A percentile compares a stretch with the other conserved stretches of the same genome.
Conservation (phyloP, 2,888 invertebrate genomes). For the Sinhomidia bicolor region DNA sequence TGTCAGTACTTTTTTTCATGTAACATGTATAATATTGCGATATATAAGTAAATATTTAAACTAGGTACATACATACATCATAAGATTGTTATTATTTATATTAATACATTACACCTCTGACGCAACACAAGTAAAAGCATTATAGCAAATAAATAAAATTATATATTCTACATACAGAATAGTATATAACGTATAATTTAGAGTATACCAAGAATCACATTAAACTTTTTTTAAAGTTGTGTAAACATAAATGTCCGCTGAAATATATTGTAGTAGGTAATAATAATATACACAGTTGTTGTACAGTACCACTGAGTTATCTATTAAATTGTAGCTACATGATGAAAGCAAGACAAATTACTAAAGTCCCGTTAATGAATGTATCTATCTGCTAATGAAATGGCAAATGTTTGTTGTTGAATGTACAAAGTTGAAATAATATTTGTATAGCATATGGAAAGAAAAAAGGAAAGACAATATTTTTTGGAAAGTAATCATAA, state of each 20-base stretch:
- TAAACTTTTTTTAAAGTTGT: not conserved
- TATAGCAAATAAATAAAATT: not conserved
- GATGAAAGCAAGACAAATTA: not conserved
- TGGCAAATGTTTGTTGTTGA: not conserved
- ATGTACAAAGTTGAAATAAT: not conserved
- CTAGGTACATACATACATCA: not conserved
- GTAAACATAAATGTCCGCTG: not conserved
- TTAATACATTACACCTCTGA: not conserved
- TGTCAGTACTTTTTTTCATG: too few relatives aligned
- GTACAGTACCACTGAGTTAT: not conserved
- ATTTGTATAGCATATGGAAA: not conserved
- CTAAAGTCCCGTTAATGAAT: not conserved
- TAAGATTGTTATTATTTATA: not conserved
- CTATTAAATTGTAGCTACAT: not conserved
- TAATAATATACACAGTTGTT: not conserved
- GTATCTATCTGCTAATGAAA: not conserved
- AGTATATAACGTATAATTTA: not conserved
- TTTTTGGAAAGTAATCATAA: not conserved
- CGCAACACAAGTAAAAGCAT: not conserved
- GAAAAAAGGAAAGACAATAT: not conserved
- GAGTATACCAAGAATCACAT: slow-evolving; percentile 47
- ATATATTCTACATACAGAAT: not conserved
- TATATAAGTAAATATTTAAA: not conserved
- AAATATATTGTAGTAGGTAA: too few relatives aligned
- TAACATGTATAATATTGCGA: too few relatives aligned